Base-by-base conservation (phyloP, 2,888 invertebrate genomes). In the Leucozona laternaria region DNA sequence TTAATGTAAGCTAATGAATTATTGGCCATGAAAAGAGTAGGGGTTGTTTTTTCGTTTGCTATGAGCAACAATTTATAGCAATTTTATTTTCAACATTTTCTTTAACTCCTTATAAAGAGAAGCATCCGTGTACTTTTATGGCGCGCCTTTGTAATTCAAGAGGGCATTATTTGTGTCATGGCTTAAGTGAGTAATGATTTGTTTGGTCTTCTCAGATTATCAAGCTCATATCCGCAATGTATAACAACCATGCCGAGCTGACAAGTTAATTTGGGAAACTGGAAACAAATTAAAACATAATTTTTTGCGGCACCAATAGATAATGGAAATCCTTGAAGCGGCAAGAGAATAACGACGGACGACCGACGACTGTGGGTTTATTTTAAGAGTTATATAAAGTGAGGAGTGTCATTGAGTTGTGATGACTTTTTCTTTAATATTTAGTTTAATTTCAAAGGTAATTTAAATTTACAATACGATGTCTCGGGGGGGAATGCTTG, bases 151-250 rank as follows among this genome's bases (percentile, higher is more conserved):
- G 60, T 57, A 76, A 76, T 70, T 64, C 55, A 45, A 70, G 53
- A 76, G 57, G 28, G 45, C 53, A 28, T 45, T 64, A 68, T 68
- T 75, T 60, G 53, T 72, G 53, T 70, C 43, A 55, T 28, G 48
- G 25, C 55, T 70, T 76, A 76, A 76, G 62, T 81, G 70, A 71
- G 55, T 64, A 81, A 76, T 81, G 70, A 71, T 81, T 81, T 76
- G 62, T 76, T 62, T 45, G 58, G 37, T 76, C 70, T 45, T 43
- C 50, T 70, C 15, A 55, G 25, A 64, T 71, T 75, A 62, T 70
- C 13, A 70, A 64, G 43, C 22, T 64, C 10, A 6, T n/a, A 25
- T 25, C 22, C 37, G 34, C 2, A 40, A 15, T 40, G 20, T 4
- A 55, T 11, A 43, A 70, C 34, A 22, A 25, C 3, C 15, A 37